Conservation (phyloP, 1,140 invertebrate species). For the Drosophila melanogaster region DNA sequence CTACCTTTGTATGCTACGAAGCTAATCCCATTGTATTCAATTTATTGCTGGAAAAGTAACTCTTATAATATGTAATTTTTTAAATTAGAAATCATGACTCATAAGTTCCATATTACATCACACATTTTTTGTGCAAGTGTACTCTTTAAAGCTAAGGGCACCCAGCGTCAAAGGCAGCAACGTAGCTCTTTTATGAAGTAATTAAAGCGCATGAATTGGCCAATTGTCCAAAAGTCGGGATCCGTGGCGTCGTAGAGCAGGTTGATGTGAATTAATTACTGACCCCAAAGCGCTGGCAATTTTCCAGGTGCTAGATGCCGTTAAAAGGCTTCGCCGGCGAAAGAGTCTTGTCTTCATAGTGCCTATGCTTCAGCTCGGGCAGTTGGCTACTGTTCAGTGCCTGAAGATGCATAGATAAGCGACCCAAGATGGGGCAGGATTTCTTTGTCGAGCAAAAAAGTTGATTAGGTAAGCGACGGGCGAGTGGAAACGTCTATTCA, state of each 20-base stretch:
- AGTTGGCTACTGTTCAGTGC: constrained; percentile 55
- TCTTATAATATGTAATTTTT: no score
- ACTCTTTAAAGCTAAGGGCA: constrained; percentile 19
- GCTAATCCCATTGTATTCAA: no score
- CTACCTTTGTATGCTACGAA: no score
- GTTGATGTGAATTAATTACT: constrained; percentile 79
- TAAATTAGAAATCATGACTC: no score
- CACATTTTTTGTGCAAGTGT: constrained; percentile 13
- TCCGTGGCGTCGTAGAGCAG: constrained; percentile 36
- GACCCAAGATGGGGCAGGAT: constrained; percentile 28
- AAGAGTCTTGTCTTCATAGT: not conserved
- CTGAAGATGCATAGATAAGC: constrained; percentile 66
- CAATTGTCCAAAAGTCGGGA: constrained; percentile 58
- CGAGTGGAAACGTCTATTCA: constrained; percentile 6
- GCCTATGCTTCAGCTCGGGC: constrained; percentile 5
- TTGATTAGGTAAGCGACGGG: constrained; percentile 16
- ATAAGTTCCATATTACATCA: no score
- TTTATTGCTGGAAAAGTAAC: no score
- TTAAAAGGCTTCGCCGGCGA: constrained; percentile 54
- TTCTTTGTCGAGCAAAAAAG: constrained; percentile 10
- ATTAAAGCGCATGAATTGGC: constrained; percentile 82
- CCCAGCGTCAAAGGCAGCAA: constrained; percentile 30
- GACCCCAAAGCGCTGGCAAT: constrained; percentile 73
- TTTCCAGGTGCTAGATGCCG: constrained; percentile 64
- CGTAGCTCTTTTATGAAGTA: constrained; percentile 73